Percentiles rank a stretch among this genome's conserved stretches.
Conservation (phyloP, 92 coral and sea anemone species). For the Diadumene lineata region DNA sequence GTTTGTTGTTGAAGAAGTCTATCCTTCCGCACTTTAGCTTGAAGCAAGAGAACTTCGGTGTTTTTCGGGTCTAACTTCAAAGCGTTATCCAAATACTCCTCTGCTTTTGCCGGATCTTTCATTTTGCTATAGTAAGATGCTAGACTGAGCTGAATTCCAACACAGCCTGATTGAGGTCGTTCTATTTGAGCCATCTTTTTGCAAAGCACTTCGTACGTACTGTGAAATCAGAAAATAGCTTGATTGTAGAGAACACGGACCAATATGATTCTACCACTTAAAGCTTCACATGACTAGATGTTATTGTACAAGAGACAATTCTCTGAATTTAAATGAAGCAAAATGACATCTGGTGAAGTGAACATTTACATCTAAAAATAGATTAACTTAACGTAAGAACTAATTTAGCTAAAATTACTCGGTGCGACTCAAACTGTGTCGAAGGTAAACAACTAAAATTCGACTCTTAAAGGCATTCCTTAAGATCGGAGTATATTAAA, state of each 20-base stretch:
- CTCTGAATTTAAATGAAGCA: constrained; percentile 11
- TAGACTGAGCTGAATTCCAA: constrained; percentile 43
- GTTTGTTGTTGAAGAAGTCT: constrained; percentile 51
- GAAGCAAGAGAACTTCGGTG: constrained; percentile 55
- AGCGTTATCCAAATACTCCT: constrained; percentile 39
- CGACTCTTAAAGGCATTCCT: too few species aligned
- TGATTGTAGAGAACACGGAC: neutral
- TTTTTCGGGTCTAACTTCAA: constrained; percentile 49
- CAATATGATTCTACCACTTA: neutral
- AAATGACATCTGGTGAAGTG: constrained; percentile 4
- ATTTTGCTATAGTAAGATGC: constrained; percentile 54
- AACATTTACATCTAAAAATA: constrained; percentile 8
- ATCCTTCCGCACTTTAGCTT: constrained; percentile 46
- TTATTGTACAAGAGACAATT: constrained; percentile 12
- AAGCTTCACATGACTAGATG: constrained; percentile 7
- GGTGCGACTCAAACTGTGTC: neutral
- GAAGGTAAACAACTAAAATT: too few species aligned
- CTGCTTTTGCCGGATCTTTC: constrained; percentile 44
- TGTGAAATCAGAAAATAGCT: neutral
- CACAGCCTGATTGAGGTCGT: constrained; percentile 49
- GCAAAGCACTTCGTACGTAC: constrained; percentile 44
- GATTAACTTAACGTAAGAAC: neutral
- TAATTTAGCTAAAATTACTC: neutral
- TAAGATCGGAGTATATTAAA: too few species aligned
- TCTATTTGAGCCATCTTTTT: constrained; percentile 29